Percentiles rank a stretch among this genome's conserved stretches.
Conservation (phyloP, 2,888 invertebrate genomes). For the Halocaridina rubra region DNA sequence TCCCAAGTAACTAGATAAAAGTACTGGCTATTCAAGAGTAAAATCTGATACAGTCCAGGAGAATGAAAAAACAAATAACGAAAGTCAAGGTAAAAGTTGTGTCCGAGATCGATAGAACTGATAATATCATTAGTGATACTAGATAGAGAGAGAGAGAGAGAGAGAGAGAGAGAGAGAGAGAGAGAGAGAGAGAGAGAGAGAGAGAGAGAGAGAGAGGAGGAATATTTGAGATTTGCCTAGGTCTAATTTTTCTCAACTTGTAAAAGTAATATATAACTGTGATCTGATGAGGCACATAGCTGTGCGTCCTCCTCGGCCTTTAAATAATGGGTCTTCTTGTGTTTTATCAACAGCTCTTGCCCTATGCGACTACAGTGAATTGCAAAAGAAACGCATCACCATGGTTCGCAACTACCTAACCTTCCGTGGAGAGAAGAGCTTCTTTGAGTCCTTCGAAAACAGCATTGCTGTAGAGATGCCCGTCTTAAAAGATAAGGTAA, state of each 20-base stretch:
- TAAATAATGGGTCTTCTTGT: too few species aligned
- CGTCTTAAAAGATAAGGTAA: conserved; percentile 49
- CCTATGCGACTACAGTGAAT: conserved; percentile 67
- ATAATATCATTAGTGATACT: not conserved
- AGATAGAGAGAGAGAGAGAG: too few species aligned
- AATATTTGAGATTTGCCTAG: not conserved
- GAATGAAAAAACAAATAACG: not conserved
- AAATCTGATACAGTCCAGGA: not conserved
- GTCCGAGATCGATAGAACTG: not conserved
- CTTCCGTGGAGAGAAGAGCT: conserved; percentile 73
- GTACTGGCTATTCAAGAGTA: too few species aligned
- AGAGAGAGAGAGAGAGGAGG: not conserved
- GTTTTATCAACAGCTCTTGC: conserved; percentile 66
- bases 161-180: not conserved
- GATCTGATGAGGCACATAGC: too few species aligned
- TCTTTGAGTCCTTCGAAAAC: conserved; percentile 79
- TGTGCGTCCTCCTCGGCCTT: too few species aligned
- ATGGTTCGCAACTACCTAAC: conserved; percentile 63
- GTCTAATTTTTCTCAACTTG: not conserved
- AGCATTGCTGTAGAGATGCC: conserved; percentile 74
- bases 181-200: not conserved
- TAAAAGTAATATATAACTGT: too few species aligned
- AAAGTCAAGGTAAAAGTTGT: too few species aligned
- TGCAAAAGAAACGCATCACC: conserved; percentile 66
- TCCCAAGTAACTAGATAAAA: too few species aligned